Evolutionary conservation across 2,113 vertebrate species (phyloP).

Genomic region (Arothron firmamentum): DNA sequence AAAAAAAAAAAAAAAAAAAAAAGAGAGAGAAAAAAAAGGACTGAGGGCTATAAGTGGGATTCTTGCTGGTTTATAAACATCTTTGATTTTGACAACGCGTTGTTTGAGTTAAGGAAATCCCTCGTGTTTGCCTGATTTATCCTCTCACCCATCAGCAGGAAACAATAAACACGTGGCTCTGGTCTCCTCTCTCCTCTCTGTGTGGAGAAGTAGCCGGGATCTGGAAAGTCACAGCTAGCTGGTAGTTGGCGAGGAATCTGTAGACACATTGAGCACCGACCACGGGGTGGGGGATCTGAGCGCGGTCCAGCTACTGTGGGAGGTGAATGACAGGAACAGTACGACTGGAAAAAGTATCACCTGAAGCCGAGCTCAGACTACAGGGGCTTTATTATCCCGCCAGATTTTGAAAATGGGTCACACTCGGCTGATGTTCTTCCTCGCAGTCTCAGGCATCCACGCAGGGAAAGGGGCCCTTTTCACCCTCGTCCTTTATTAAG

Average conservation of each 20-base stretch:
- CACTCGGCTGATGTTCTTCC: too few species aligned
- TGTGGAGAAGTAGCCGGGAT: constrained; percentile 9
- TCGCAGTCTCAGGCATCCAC: constrained; percentile 16
- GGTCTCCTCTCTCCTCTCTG: constrained; percentile 4
- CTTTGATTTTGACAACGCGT: not conserved
- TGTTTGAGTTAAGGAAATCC: constrained; percentile 4
- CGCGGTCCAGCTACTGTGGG: constrained; percentile 34
- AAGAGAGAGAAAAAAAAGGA: not conserved
- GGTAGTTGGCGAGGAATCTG: constrained; percentile 64
- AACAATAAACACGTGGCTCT: constrained; percentile 10
- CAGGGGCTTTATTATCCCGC: too few species aligned
- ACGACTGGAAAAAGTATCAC: constrained; percentile 43
- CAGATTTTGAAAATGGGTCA: too few species aligned
- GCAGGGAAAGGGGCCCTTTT: too few species aligned
- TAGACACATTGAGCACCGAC: constrained; percentile 50
- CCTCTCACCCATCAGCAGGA: not conserved
- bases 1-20: not conserved
- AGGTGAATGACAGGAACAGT: constrained; percentile 47
- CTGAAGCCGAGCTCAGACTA: constrained; percentile 19
- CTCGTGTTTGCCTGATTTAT: constrained; percentile 1
- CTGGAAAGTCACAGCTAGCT: constrained; percentile 65
- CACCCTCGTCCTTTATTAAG: too few species aligned
- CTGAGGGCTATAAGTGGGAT: not conserved
- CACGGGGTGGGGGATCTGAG: constrained; percentile 24
- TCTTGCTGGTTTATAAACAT: not conserved